A percentile compares a stretch with the other conserved stretches of the same genome.
phyloP scores from a whole-genome alignment of 1,140 invertebrate species.

The Paracyclopina nana region DNA sequence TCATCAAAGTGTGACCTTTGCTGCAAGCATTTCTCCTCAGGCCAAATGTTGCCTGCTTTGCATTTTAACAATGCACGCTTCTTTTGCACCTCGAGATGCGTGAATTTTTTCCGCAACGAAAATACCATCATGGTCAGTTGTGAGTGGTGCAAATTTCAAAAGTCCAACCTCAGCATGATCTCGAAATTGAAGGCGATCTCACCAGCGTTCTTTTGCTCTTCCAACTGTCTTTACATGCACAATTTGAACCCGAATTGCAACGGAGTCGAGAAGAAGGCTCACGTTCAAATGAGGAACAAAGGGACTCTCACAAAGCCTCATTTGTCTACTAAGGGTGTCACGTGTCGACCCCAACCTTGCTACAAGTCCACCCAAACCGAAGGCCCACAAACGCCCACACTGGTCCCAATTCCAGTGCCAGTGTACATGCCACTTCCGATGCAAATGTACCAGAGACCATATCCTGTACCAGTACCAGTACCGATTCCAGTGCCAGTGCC shows the following conservation, averaged over 20 bases:
- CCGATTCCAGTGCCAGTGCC: slow-evolving; percentile 72
- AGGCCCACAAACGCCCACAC: slow-evolving; percentile 31
- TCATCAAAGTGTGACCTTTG: slow-evolving; percentile 64
- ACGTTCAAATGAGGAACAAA: slow-evolving; percentile 42
- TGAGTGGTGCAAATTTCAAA: slow-evolving; percentile 79
- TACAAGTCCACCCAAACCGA: slow-evolving; percentile 18
- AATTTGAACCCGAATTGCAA: not conserved
- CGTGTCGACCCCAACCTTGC: slow-evolving; percentile 10
- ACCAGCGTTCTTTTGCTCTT: slow-evolving; percentile 61
- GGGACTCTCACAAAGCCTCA: slow-evolving; percentile 48
- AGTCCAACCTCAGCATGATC: slow-evolving; percentile 94
- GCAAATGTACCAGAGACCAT: slow-evolving; percentile 62
- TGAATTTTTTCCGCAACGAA: slow-evolving; percentile 64
- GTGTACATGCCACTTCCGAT: slow-evolving; percentile 70
- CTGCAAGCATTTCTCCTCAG: slow-evolving; percentile 55
- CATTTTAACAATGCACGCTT: slow-evolving; percentile 46
- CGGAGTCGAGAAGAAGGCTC: not conserved
- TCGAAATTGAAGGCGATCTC: slow-evolving; percentile 41
- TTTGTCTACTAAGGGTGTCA: slow-evolving; percentile 43
- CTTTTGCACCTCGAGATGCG: slow-evolving; percentile 65
- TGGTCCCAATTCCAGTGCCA: slow-evolving; percentile 63
- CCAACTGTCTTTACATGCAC: slow-evolving; percentile 54
- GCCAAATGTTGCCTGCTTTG: slow-evolving; percentile 36
- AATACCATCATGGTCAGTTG: slow-evolving; percentile 73
- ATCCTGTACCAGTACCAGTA: slow-evolving; percentile 62